phyloP scores from a whole-genome alignment of 2,888 invertebrate species.

The Elgonia sp. region DNA sequence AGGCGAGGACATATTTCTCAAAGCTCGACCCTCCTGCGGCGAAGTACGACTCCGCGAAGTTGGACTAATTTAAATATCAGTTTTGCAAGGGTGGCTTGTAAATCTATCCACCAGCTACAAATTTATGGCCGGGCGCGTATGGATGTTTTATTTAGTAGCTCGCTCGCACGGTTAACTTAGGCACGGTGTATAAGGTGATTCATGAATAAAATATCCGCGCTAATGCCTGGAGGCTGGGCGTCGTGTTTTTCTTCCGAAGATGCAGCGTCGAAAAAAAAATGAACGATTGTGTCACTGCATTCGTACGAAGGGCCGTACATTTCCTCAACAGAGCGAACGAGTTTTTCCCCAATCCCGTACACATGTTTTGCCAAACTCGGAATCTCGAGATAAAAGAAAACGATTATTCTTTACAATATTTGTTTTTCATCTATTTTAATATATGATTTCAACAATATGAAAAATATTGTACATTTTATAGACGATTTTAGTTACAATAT shows the following conservation, averaged over 20 bases:
- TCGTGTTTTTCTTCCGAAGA: slow-evolving; percentile 85
- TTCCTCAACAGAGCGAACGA: slow-evolving; percentile 46
- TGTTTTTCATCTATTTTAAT: not conserved
- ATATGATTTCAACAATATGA: not conserved
- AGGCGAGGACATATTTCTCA: slow-evolving; percentile 81
- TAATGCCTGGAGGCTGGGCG: slow-evolving; percentile 86
- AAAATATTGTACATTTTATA: not conserved
- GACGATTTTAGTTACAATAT: not conserved
- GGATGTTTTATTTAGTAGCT: slow-evolving; percentile 87
- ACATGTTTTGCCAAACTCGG: slow-evolving; percentile 62
- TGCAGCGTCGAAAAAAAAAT: slow-evolving; percentile 79
- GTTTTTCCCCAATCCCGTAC: slow-evolving; percentile 57
- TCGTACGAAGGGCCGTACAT: slow-evolving; percentile 84
- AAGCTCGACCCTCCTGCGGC: slow-evolving; percentile 68
- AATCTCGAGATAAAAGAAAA: slow-evolving; percentile 28
- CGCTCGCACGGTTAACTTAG: slow-evolving; percentile 81
- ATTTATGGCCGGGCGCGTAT: slow-evolving; percentile 86
- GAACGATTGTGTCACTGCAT: slow-evolving; percentile 83
- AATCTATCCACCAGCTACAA: slow-evolving; percentile 86
- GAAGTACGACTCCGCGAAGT: slow-evolving; percentile 83
- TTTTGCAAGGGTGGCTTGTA: slow-evolving; percentile 86
- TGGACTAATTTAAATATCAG: slow-evolving; percentile 87
- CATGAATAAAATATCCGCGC: slow-evolving; percentile 87
- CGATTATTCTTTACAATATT: slow-evolving; percentile 36
- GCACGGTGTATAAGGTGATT: slow-evolving; percentile 84